Evolutionary conservation across 2,113 vertebrate genomes (phyloP).

Genomic region (Poeciliopsis prolifica): DNA sequence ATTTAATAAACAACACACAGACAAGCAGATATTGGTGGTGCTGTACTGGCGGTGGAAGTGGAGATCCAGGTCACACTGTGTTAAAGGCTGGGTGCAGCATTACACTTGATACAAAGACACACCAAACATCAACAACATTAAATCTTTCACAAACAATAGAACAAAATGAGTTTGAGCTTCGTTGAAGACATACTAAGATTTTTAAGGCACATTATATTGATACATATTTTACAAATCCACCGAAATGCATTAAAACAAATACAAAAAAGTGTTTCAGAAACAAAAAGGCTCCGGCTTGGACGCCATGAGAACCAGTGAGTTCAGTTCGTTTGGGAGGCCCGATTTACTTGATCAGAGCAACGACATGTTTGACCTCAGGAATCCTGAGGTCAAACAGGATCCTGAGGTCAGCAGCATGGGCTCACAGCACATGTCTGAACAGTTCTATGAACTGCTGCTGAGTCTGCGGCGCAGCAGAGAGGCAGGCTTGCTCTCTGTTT

Average conservation of each 20-base stretch:
- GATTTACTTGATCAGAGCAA: neutral
- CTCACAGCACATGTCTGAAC: neutral
- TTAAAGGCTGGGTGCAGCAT: neutral
- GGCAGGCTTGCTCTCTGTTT: slow-evolving; percentile 62
- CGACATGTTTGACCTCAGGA: neutral
- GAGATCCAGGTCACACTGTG: neutral
- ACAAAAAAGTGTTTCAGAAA: neutral
- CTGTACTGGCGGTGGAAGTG: neutral
- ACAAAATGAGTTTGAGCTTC: neutral
- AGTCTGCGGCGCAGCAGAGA: slow-evolving; percentile 73
- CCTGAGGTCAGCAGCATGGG: neutral
- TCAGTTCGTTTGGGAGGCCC: neutral
- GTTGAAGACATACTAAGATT: neutral
- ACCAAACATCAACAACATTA: neutral
- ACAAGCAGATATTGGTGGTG: neutral
- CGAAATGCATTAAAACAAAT: neutral
- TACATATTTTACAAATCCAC: neutral
- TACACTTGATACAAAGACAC: neutral
- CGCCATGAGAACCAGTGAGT: neutral
- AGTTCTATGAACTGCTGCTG: slow-evolving; percentile 78
- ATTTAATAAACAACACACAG: neutral
- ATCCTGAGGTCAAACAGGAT: neutral
- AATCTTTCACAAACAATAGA: neutral
- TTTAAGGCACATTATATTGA: neutral
- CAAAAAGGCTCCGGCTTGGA: neutral